A percentile compares a stretch with the other conserved stretches of the same genome.
These are phyloP conservation scores for Homalodisca vitripennis DNA, from an alignment of 1,140 invertebrate genomes.

Conservation along the genomic window DNA sequence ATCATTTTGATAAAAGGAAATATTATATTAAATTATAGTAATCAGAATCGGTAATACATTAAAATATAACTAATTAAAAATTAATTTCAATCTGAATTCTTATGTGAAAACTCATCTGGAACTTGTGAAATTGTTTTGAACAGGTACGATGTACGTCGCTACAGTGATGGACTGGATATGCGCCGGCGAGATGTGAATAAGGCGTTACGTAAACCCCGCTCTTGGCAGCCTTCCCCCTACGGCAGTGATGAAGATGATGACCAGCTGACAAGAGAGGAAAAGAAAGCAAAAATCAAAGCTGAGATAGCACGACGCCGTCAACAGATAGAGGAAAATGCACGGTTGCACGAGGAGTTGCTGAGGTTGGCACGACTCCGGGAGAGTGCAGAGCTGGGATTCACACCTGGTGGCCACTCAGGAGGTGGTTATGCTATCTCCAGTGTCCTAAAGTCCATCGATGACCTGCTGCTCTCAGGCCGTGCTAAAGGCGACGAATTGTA, in stretches of 20 bases:
- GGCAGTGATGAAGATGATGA: constrained; percentile 55
- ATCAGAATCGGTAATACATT: too few relatives aligned
- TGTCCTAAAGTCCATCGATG: constrained; percentile 55
- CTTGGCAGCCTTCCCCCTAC: constrained; percentile 60
- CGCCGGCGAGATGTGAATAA: constrained; percentile 44
- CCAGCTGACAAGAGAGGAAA: constrained; percentile 55
- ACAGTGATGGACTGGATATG: constrained; percentile 47
- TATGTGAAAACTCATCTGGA: too few relatives aligned
- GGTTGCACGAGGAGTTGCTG: constrained; percentile 58
- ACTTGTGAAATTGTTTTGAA: too few relatives aligned
- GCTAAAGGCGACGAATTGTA: constrained; percentile 34
- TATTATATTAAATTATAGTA: too few relatives aligned
- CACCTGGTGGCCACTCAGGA: constrained; percentile 12
- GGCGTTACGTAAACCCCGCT: constrained; percentile 51
- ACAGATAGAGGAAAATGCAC: constrained; percentile 61
- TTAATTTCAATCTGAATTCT: too few relatives aligned
- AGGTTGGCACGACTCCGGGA: constrained; percentile 53
- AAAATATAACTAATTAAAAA: too few relatives aligned
- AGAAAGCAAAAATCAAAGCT: constrained; percentile 60
- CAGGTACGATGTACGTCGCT: constrained; percentile 46
- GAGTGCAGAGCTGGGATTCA: constrained; percentile 47
- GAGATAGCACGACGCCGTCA: constrained; percentile 61
- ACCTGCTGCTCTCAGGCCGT: constrained; percentile 47
- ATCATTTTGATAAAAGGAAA: too few relatives aligned
- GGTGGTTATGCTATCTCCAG: constrained; percentile 46